Evolutionary conservation across 2,888 invertebrate species (phyloP).

Genomic region (Xylophagus ater): DNA sequence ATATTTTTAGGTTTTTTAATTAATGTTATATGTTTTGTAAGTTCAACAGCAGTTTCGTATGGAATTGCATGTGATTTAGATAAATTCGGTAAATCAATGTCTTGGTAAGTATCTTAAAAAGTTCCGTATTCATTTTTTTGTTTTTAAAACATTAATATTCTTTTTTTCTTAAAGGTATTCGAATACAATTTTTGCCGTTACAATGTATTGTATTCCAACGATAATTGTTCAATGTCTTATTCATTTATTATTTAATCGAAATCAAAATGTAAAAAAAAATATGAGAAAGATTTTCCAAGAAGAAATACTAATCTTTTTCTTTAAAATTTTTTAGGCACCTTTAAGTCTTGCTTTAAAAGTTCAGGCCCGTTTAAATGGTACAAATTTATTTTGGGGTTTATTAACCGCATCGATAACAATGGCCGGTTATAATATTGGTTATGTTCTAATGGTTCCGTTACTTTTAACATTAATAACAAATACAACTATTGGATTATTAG

Average conservation of each 20-base stretch:
- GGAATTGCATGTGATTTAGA: conserved; percentile 27
- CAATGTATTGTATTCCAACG: conserved; percentile 25
- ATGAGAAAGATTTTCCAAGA: background rate
- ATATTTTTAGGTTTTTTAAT: conserved; percentile 27
- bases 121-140: background rate
- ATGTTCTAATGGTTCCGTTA: conserved; percentile 25
- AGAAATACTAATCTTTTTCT: conserved; percentile 1
- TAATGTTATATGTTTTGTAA: conserved; percentile 26
- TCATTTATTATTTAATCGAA: conserved; percentile 24
- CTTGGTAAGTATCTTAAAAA: conserved; percentile 22
- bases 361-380: conserved; percentile 28
- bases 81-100: conserved; percentile 26
- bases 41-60: conserved; percentile 24
- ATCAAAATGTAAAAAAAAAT: conserved; percentile 20
- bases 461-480: conserved; percentile 24
- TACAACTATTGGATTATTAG: conserved; percentile 21
- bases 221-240: conserved; percentile 24
- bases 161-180: conserved; percentile 20
- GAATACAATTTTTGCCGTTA: conserved; percentile 23
- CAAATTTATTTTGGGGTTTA: conserved; percentile 27
- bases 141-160: background rate
- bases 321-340: conserved; percentile 21
- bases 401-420: conserved; percentile 25
- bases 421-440: conserved; percentile 26
- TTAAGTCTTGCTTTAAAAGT: conserved; percentile 27